Conservation (phyloP, 2,113 vertebrate species). For the Eurypyga helias region DNA sequence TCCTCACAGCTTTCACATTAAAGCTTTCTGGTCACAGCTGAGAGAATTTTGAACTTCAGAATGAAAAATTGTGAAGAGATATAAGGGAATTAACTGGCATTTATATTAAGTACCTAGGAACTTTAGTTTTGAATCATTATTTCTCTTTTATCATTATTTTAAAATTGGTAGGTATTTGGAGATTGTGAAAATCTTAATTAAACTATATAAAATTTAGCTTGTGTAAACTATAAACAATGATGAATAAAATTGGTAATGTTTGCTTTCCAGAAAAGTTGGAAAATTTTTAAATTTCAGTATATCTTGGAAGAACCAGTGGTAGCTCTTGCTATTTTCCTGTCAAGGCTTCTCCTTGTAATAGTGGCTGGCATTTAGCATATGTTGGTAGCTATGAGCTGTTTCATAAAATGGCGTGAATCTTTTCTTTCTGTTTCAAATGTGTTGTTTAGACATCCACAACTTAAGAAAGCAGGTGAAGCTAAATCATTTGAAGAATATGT, state of each 20-base stretch:
- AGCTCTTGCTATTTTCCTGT: not conserved
- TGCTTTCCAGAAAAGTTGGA: not conserved
- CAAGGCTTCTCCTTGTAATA: not conserved
- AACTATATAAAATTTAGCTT: not conserved
- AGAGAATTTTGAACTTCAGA: constrained; percentile 1
- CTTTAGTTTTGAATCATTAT: not conserved
- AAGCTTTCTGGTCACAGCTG: not conserved
- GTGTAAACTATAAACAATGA: not conserved
- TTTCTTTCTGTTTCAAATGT: not conserved
- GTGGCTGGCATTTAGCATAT: not conserved
- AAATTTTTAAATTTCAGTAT: not conserved
- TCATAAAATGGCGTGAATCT: not conserved
- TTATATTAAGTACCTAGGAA: not conserved
- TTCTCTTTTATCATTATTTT: not conserved
- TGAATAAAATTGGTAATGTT: not conserved
- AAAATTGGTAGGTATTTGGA: not conserved
- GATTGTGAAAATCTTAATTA: not conserved
- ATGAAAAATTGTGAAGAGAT: not conserved
- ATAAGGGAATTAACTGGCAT: not conserved
- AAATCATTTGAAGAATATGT: not conserved
- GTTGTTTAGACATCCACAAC: not conserved
- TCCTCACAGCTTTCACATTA: not conserved
- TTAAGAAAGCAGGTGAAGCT: not conserved
- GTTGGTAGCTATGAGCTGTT: not conserved
- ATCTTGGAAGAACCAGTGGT: not conserved